A percentile compares a stretch with the other conserved stretches of the same genome.
Conservation (phyloP, 1,140 invertebrate genomes). For the Chelonus insularis region DNA sequence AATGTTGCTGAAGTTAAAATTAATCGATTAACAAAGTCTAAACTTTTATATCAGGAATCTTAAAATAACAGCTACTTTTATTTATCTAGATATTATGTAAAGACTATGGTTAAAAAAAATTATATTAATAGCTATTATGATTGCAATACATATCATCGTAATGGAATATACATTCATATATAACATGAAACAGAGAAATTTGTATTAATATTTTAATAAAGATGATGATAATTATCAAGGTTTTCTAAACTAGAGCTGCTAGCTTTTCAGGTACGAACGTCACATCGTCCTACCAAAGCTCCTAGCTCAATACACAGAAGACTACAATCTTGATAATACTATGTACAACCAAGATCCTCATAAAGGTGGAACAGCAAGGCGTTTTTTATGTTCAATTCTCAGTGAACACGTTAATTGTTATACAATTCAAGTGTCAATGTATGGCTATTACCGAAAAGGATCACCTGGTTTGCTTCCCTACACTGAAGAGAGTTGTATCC, state of each 20-base stretch:
- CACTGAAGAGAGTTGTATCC: conserved; percentile 91
- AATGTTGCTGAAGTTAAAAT: too few relatives aligned
- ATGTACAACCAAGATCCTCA: conserved; percentile 87
- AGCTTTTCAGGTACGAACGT: conserved; percentile 72
- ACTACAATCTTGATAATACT: conserved; percentile 79
- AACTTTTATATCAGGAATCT: too few relatives aligned
- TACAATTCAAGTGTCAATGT: conserved; percentile 84
- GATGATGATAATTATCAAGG: not conserved
- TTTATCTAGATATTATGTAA: too few relatives aligned
- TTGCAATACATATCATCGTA: too few relatives aligned
- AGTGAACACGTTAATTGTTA: conserved; percentile 82
- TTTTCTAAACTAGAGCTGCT: conserved; percentile 22
- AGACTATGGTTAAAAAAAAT: too few relatives aligned
- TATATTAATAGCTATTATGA: too few relatives aligned
- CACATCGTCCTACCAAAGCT: conserved; percentile 89
- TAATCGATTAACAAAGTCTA: too few relatives aligned
- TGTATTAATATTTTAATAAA: too few relatives aligned
- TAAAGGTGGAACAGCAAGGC: conserved; percentile 84
- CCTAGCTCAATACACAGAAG: conserved; percentile 80
- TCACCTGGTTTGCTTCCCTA: conserved; percentile 74
- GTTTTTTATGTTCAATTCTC: conserved; percentile 71
- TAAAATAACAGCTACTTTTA: too few relatives aligned
- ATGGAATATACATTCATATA: too few relatives aligned
- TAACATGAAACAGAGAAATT: too few relatives aligned
- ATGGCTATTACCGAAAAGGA: conserved; percentile 73